Evolutionary conservation across 2,797 vertebrate species (phyloP), one percentile per base, ranked within the genome.

Genomic region (Uromys caudimaculatus): DNA sequence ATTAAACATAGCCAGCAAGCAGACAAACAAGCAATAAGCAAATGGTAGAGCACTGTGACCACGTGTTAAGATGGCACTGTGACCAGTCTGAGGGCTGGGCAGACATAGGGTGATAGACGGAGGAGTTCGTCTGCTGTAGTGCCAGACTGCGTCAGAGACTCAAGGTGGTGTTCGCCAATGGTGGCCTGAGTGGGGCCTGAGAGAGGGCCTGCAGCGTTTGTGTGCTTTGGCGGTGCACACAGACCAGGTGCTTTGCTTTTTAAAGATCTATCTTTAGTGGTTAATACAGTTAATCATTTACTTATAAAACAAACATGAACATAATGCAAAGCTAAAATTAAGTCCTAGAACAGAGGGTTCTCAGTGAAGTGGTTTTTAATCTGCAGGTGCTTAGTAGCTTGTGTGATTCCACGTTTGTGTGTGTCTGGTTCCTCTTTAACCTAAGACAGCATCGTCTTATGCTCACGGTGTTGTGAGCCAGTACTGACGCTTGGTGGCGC

Each of bases 241-340:
- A 69, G 44, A 82, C 64, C 19, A 24, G 44, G 5, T 79, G 52
- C 27, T 92, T 94, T 32, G 19, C 32, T 86, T 89, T 64, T 84
- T 44, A 19, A 44, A 81, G 83, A 85, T n/a, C 54, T 76, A 69
- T 94, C 38, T 89, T 96, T 67, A 90, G 32, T 88, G 87, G 6
- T 84, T 96, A 38, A 12, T 69, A 58, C 41, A 79, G 47, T 84
- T 89, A 94, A 69, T 12, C 24, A 50, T 73, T 96, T 95, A 29
- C 50, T 82, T 85, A 50, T 93, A 76, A 90, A 94, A 44, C 81
- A 89, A 82, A 88, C 35, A 75, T 44, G 89, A 79, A 13, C 4
- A 58, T 60, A 12, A 4, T 75, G 11, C 86, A 79, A 62, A 78
- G 29, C 38, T 81, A 24, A 93, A 76, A 89, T 91, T 93, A 82